Conservation (phyloP, 2,888 invertebrate genomes). For the Zelleria hepariella region DNA sequence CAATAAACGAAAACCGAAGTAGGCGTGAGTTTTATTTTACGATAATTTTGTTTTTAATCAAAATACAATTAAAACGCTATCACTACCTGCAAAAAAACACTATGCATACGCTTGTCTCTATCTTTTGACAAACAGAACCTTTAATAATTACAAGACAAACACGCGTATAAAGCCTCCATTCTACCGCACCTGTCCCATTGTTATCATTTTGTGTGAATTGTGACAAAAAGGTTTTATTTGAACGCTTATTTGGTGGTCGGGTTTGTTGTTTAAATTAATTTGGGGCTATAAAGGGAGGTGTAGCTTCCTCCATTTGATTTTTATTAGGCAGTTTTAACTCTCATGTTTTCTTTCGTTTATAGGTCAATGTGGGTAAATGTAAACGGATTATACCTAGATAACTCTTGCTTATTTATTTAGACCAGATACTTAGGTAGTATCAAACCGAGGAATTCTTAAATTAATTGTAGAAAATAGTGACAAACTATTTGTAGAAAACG, state of each 20-base stretch:
- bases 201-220: neutral
- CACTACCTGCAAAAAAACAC: no score
- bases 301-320: neutral
- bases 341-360: neutral
- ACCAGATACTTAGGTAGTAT: no score
- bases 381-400: no score
- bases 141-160: neutral
- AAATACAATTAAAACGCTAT: neutral
- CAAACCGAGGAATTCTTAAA: no score
- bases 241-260: neutral
- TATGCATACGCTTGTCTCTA: neutral
- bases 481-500: no score
- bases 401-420: no score
- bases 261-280: neutral
- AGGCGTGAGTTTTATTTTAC: no score
- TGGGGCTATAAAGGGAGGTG: neutral
- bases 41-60: neutral
- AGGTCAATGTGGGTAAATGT: no score
- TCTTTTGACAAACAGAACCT: neutral
- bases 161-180: neutral
- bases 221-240: neutral
- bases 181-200: neutral
- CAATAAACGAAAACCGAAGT: no score
- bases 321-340: conserved; percentile 10
- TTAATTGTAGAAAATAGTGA: no score